Conservation (phyloP, 2,113 vertebrate genomes). For the Scartelaos histophorus region DNA sequence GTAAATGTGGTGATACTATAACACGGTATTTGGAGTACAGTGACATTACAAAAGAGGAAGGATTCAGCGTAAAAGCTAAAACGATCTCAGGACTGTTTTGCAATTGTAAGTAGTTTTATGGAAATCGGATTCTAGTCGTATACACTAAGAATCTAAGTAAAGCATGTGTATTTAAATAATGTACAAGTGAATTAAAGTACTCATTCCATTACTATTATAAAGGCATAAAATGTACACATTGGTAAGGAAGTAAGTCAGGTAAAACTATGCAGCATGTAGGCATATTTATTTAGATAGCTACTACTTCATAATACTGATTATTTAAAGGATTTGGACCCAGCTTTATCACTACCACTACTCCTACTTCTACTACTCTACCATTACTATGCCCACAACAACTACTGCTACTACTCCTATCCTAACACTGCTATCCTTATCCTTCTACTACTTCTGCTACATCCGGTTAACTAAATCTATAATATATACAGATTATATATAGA, state of each 20-base stretch:
- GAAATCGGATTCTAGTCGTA: too few relatives aligned
- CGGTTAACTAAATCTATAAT: neutral
- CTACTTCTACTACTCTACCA: too few relatives aligned
- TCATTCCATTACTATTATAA: too few relatives aligned
- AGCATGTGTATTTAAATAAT: too few relatives aligned
- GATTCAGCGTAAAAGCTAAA: neutral
- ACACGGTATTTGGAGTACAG: neutral
- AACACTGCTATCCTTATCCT: too few relatives aligned
- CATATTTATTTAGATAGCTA: neutral
- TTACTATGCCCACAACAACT: neutral
- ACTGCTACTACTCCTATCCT: too few relatives aligned
- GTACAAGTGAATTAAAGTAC: too few relatives aligned
- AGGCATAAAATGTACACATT: neutral
- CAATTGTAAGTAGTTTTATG: neutral
- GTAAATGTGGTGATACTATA: neutral
- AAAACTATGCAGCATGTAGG: too few relatives aligned
- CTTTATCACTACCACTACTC: neutral
- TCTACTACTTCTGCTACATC: neutral
- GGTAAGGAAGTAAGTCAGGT: neutral
- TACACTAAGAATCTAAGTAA: too few relatives aligned
- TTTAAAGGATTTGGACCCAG: neutral
- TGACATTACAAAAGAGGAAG: neutral
- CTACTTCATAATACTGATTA: neutral
- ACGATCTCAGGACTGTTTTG: too few relatives aligned
- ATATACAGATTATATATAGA: too few relatives aligned